Percentiles rank a stretch among this genome's conserved stretches.
These are phyloP conservation scores for Chlorops oryzae DNA, from an alignment of 1,140 invertebrate species.

Conservation along the genomic window DNA sequence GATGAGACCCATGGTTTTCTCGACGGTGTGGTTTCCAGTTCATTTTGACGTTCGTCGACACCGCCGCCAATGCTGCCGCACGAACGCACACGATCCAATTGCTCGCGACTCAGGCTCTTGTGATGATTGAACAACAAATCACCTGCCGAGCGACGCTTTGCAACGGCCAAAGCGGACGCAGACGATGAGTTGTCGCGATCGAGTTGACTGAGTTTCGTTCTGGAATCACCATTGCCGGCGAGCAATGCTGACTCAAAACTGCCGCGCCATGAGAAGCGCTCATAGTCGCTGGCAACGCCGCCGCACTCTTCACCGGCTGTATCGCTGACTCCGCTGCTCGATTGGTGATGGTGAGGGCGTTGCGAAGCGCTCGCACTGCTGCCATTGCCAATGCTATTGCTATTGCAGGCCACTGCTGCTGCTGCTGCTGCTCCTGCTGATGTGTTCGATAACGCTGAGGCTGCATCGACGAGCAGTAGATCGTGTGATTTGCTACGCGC, in stretches of 20 bases:
- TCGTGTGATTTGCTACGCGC: slow-evolving; percentile 73
- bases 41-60: slow-evolving; percentile 51
- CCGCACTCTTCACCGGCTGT: slow-evolving; percentile 58
- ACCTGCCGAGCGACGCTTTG: slow-evolving; percentile 70
- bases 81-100: slow-evolving; percentile 67
- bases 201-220: slow-evolving; percentile 64
- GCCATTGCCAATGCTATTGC: not conserved
- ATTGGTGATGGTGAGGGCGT: slow-evolving; percentile 44
- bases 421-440: slow-evolving; percentile 12
- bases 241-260: slow-evolving; percentile 83
- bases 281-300: slow-evolving; percentile 76
- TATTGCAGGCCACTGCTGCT: slow-evolving; percentile 32
- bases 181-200: slow-evolving; percentile 61
- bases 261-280: slow-evolving; percentile 81
- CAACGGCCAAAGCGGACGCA: slow-evolving; percentile 60
- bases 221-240: slow-evolving; percentile 70
- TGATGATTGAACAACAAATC: slow-evolving; percentile 66
- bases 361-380: slow-evolving; percentile 8
- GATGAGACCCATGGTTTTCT: slow-evolving; percentile 52
- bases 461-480: slow-evolving; percentile 56
- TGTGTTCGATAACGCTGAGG: slow-evolving; percentile 10
- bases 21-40: slow-evolving; percentile 47
- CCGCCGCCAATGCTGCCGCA: slow-evolving; percentile 74
- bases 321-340: slow-evolving; percentile 49
- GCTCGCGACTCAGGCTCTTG: slow-evolving; percentile 67